Base-by-base conservation (phyloP, 2,888 invertebrate genomes). In the Criorhina ranunculi region DNA sequence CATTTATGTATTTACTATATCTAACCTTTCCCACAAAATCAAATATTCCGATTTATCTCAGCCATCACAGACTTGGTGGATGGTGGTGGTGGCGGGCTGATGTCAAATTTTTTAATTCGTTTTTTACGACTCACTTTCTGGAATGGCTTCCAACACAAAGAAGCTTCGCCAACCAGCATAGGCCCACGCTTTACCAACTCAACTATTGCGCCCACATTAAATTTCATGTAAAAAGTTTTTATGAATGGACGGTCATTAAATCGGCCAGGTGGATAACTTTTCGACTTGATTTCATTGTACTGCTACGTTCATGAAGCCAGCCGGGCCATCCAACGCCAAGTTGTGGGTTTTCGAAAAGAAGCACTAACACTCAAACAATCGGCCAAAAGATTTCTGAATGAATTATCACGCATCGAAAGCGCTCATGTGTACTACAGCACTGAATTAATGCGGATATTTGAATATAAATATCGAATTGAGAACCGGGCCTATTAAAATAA, bases 101-200 rank as follows among this genome's bases (percentile, higher is more conserved):
- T 57, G 57, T 57, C 69, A 57, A 53, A 73, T 57, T 57, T 57
- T 81, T 69, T 69, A 51, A 49, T 76, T 76, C 57, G 51, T 46
- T 69, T 81, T 80, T 81, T 70, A 81, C 76, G 76, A 76, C 76
- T 81, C 57, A 76, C 81, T 81, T 81, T 81, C 55, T 57, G 67
- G 35, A 80, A 67, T 75, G 80, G 40, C 53, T 75, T 62, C 42
- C 70, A 83, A 67, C 73, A 75, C 62, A 83, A 46, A 67, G 62
- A 62, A 51, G 66, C 64, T 11, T 33, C 24, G 51, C 42, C 69
- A 81, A 70, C 67, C 67, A 62, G 66, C 60, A 67, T 57, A 62
- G 40, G 49, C 79, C 79, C 79, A 83, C 83, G 83, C 83, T 79
- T 69, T 40, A 73, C 78, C 46, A 67, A 72, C 44, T 29, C 66